Percentiles rank a stretch among this genome's conserved stretches.
These are phyloP conservation scores for Diarsia mendica DNA, from an alignment of 2,888 invertebrate genomes.

Conservation along the genomic window DNA sequence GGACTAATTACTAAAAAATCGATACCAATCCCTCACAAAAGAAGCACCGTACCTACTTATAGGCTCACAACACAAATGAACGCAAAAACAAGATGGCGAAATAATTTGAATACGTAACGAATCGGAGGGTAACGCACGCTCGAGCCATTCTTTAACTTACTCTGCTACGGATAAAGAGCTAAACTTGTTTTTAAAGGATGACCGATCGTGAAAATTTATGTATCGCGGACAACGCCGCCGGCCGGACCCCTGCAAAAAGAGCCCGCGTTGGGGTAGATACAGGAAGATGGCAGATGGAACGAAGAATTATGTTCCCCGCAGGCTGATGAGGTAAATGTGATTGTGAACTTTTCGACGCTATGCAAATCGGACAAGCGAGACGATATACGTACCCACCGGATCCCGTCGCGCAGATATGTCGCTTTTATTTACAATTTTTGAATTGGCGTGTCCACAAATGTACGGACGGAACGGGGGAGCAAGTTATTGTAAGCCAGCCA, in stretches of 20 bases:
- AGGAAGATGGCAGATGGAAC: slow-evolving; percentile 89
- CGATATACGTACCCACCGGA: slow-evolving; percentile 81
- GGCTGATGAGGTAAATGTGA: slow-evolving; percentile 90
- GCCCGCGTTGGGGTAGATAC: slow-evolving; percentile 85
- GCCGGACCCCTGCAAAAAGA: slow-evolving; percentile 86
- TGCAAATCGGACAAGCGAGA: slow-evolving; percentile 87
- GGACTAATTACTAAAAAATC: slow-evolving; percentile 81
- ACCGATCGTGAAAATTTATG: slow-evolving; percentile 90
- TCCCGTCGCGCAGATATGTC: slow-evolving; percentile 77
- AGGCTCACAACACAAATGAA: slow-evolving; percentile 81
- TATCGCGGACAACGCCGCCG: slow-evolving; percentile 88
- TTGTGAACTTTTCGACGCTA: slow-evolving; percentile 89
- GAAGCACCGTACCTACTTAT: slow-evolving; percentile 76
- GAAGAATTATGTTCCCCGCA: slow-evolving; percentile 89
- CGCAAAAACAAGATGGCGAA: slow-evolving; percentile 87
- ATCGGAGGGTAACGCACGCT: slow-evolving; percentile 86
- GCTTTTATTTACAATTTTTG: slow-evolving; percentile 80
- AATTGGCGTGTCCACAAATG: slow-evolving; percentile 77
- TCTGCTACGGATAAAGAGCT: slow-evolving; percentile 88
- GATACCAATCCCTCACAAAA: slow-evolving; percentile 75
- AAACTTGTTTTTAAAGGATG: slow-evolving; percentile 91
- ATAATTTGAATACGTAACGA: slow-evolving; percentile 90
- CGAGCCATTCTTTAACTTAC: slow-evolving; percentile 88
- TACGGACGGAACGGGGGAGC: slow-evolving; percentile 71
- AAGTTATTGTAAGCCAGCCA: slow-evolving; percentile 70